Evolutionary conservation across 1,140 invertebrate genomes (phyloP), one percentile per base, ranked within the genome.

Genomic region (Hypothenemus hampei): DNA sequence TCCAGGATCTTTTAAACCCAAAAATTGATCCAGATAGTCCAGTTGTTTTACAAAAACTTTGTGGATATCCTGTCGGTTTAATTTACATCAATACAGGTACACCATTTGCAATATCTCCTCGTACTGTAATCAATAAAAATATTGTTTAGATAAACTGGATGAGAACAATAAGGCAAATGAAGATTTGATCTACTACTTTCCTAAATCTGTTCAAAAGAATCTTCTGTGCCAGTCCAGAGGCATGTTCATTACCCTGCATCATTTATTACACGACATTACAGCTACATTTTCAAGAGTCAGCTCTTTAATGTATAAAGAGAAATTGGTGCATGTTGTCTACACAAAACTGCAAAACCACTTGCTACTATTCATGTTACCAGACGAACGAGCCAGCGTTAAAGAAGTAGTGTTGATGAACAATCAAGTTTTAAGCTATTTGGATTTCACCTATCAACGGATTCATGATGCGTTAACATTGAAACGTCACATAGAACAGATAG

Each of bases 181-280:
- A 65, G 81, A 79, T 43, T 75, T 86, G 3, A 52, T 83, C 3
- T 87, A 86, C 65, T 81, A 78, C 41, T 86, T 79, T 71, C 83
- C 84, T 3, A 73, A 75, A 58, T 79, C 79, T 0, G 75, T 77
- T 35, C 77, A 72, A 62, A 81, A 80, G 65, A 81, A 77, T 54
- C 69, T 73, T 57, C 65, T 86, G n/a, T 80, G 77, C 47, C 73
- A 73, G 20, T 76, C 77, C 6, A 76, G 80, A 66, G 84, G 84
- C 24, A 78, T 82, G 29, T 85, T 82, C 69, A 75, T 85, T 19
- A 86, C 84, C 3, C 68, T 85, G 10, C 81, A 81, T 69, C 82
- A 85, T 66, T 75, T 86, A 62, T 68, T 84, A 20, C 75, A 81
- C 15, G 81, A 82, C 59, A 75, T 81, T 36, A 72, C 79, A 49